These are phyloP conservation scores for Cebus imitator DNA, from an alignment of 2,113 vertebrate genomes.

Conservation along the genomic window DNA sequence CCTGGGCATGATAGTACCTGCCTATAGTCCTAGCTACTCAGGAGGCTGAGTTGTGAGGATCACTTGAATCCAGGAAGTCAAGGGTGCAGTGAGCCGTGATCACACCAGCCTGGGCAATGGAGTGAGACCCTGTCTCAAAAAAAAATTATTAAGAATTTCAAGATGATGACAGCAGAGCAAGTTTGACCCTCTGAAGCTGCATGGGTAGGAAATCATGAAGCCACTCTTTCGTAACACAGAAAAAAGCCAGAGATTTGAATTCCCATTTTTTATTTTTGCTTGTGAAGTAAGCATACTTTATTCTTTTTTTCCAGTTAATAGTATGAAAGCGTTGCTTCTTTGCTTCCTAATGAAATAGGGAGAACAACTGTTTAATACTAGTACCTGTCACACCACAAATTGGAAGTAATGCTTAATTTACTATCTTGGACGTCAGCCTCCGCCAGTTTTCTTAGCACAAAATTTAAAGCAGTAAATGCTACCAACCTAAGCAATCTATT, in stretches of 20 bases:
- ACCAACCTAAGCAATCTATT: constrained; percentile 19
- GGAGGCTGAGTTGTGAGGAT: not conserved
- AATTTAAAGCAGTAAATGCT: constrained; percentile 34
- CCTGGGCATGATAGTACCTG: not conserved
- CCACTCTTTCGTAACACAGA: not conserved
- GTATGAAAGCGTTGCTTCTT: not conserved
- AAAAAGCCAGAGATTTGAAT: not conserved
- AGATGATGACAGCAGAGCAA: not conserved
- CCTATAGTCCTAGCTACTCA: not conserved
- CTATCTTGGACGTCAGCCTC: constrained; percentile 29
- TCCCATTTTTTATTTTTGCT: not conserved
- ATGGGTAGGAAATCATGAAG: accelerated
- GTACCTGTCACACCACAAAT: not conserved
- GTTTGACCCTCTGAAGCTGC: not conserved
- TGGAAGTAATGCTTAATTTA: constrained; percentile 32
- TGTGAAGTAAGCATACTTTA: not conserved
- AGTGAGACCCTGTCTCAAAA: not conserved
- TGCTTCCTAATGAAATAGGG: not conserved
- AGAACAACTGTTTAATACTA: not conserved
- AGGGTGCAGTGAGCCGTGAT: not conserved
- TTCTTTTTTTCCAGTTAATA: not conserved
- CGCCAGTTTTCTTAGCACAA: constrained; percentile 19
- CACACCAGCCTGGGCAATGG: not conserved
- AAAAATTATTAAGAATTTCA: not conserved
- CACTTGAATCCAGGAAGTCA: not conserved